Conservation (phyloP, 2,888 invertebrate species). For the Heliothis peltigera region DNA sequence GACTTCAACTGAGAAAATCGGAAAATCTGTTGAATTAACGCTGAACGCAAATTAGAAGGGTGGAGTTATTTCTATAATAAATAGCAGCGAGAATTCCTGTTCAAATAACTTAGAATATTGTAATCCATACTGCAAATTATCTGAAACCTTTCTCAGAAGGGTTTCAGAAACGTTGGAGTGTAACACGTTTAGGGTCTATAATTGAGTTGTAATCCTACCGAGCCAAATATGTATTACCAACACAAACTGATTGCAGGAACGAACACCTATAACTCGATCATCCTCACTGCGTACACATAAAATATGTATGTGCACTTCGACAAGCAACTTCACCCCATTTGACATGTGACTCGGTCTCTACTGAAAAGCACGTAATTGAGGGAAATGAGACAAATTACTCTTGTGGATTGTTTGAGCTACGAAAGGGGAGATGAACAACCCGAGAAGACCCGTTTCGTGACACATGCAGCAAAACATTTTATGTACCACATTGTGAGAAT, state of each 20-base stretch:
- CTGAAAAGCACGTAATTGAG: constrained; percentile 84
- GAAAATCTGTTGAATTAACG: constrained; percentile 83
- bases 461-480: constrained; percentile 57
- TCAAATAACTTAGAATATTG: constrained; percentile 55
- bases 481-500: constrained; percentile 47
- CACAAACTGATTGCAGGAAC: constrained; percentile 28
- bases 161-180: constrained; percentile 5
- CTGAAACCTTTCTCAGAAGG: constrained; percentile 18
- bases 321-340: constrained; percentile 76
- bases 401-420: constrained; percentile 73
- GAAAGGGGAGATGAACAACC: constrained; percentile 66
- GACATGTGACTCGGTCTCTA: constrained; percentile 76
- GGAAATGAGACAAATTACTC: constrained; percentile 86
- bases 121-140: constrained; percentile 56
- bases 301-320: constrained; percentile 72
- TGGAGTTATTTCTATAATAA: constrained; percentile 63
- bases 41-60: constrained; percentile 77
- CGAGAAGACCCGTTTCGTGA: constrained; percentile 49
- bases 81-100: constrained; percentile 46
- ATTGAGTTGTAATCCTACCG: constrained; percentile 28
- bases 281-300: constrained; percentile 59
- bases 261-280: constrained; percentile 51
- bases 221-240: constrained; percentile 32
- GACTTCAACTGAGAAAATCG: constrained; percentile 76
- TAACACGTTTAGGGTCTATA: constrained; percentile 21